phyloP scores from a whole-genome alignment of 2,113 vertebrate species.

The Ahaetulla prasina region DNA sequence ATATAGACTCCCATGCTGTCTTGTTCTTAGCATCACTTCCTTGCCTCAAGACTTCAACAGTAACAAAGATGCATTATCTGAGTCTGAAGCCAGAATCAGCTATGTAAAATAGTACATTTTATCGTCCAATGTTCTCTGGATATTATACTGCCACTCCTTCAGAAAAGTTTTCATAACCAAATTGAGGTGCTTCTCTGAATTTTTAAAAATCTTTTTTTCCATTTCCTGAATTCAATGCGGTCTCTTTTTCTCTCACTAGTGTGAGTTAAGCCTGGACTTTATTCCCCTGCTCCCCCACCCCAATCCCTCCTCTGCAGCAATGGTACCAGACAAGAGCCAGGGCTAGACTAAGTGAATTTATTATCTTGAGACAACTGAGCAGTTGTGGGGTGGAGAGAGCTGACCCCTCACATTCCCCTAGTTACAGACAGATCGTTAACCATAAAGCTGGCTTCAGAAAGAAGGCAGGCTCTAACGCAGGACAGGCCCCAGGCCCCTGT shows the following conservation, averaged over 20 bases:
- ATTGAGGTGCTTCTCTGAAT: background rate
- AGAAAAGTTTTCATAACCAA: background rate
- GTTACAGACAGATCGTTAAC: constrained; percentile 29
- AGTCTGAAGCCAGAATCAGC: background rate
- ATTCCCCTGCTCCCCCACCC: background rate
- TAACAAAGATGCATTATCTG: background rate
- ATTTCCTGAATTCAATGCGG: background rate
- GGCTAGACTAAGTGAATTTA: constrained; percentile 29
- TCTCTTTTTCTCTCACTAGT: background rate
- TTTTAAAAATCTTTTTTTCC: background rate
- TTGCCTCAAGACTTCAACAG: background rate
- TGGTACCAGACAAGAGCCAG: constrained; percentile 4
- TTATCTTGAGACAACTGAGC: constrained; percentile 30
- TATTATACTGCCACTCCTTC: background rate
- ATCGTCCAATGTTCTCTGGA: background rate
- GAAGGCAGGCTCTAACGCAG: background rate
- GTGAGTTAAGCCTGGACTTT: background rate
- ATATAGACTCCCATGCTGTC: background rate
- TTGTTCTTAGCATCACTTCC: background rate
- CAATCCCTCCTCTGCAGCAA: background rate
- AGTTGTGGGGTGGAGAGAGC: constrained; percentile 3
- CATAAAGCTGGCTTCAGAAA: constrained; percentile 13
- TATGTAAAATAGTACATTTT: background rate
- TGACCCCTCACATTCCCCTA: constrained; percentile 12
- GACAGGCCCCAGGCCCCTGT: background rate